Base-by-base conservation (phyloP, 2,113 vertebrate genomes). In the Nothobranchius furzeri region DNA sequence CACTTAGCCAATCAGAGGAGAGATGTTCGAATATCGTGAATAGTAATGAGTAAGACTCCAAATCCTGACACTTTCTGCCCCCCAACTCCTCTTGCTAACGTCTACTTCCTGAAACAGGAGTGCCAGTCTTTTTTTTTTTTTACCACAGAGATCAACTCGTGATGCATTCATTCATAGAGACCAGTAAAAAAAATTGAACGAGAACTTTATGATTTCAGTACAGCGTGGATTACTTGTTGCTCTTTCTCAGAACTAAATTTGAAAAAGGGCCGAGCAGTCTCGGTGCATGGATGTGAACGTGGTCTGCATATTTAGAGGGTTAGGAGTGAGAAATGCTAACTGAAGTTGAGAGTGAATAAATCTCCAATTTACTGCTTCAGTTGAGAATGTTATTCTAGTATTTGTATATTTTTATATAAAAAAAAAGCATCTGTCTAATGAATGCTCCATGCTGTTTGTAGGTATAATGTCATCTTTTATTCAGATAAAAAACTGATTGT, bases 351-450 rank as follows among this genome's bases (percentile, higher is more conserved):
- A 24, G 37, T 52, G 76, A 73, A 15, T 76, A 68, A 47, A 49
- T 40, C 40, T 55, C 15, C 25, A 64, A 77, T 61, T 36, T 73
- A 15, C 1, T 48, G 15, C 50, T 54, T 57, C 65, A 60, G 37
- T 51, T 64, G 37, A 63, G 43, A 48, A 25, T 15, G 37, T 59
- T 17, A 61, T 20, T 47, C 20, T 25, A 60, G 42, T 17, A 35
- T 64, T 6, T 36, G 25, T 46, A 12, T 57, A 37, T 68, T 68
- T 48, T 64, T 66, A 47, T 65, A 20, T 20, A 20, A 24, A 67
- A 64, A 67, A 64, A 55, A 53, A 35, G 65, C 56, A 68, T 67
- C 8, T 57, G 24, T 58, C 74, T 64, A 58, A 53, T 75, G 10
- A n/a, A 25, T 50, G 36, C 36, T 20, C 36, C 46, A 24, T 61